A percentile compares a stretch with the other conserved stretches of the same genome.
Conservation (phyloP, 2,113 vertebrate genomes). For the Mormyrus iriodes region DNA sequence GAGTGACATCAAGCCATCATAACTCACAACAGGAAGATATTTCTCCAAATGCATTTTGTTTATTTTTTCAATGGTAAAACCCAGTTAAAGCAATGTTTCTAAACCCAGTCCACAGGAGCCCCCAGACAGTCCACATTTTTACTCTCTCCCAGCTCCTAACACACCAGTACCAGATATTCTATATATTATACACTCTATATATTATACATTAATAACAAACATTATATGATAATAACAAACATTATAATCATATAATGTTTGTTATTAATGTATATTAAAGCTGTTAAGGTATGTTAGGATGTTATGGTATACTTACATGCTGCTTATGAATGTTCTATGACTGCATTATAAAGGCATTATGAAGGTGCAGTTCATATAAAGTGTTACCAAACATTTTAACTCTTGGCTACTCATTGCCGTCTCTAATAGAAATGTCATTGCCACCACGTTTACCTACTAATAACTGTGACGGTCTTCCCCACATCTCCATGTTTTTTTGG, state of each 20-base stretch:
- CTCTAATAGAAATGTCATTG: not conserved
- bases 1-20: not conserved
- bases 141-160: not conserved
- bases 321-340: not conserved
- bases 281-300: not conserved
- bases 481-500: not conserved
- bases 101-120: not conserved
- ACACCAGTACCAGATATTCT: not conserved
- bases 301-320: not conserved
- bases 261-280: not conserved
- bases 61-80: not conserved
- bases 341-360: not conserved
- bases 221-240: not conserved
- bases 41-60: not conserved
- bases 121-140: not conserved
- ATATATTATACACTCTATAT: no score
- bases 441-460: not conserved
- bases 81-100: not conserved
- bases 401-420: not conserved
- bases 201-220: not conserved
- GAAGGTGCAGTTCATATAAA: not conserved
- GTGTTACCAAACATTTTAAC: not conserved
- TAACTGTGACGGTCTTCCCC: not conserved
- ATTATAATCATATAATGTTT: not conserved
- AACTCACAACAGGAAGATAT: not conserved